Evolutionary conservation across 2,797 vertebrate genomes (phyloP).

Genomic region (Mus spretus): DNA sequence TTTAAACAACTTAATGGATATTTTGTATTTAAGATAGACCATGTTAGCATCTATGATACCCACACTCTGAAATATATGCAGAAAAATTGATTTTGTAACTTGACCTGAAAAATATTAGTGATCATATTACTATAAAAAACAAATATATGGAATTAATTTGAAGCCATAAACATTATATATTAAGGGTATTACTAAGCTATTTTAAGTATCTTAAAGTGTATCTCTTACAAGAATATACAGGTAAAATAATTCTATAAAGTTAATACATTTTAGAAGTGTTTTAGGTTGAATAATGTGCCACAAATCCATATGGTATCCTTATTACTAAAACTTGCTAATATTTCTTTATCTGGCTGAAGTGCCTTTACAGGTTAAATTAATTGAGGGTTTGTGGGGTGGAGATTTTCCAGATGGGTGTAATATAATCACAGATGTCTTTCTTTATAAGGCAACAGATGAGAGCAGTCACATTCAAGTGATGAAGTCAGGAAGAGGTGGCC

Average conservation of each 20-base stretch:
- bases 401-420: background rate
- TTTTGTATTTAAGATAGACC: background rate
- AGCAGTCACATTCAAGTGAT: background rate
- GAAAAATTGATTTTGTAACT: background rate
- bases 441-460: background rate
- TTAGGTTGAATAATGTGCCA: background rate
- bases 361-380: background rate
- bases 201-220: background rate
- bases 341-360: background rate
- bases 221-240: background rate
- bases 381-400: background rate
- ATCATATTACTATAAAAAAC: background rate
- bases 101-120: background rate
- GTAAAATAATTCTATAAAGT: background rate
- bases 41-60: background rate
- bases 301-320: background rate
- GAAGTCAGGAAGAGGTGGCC: background rate
- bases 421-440: background rate
- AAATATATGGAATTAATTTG: background rate
- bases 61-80: background rate
- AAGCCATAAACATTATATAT: too few relatives aligned
- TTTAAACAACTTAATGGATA: background rate
- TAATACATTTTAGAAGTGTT: background rate
- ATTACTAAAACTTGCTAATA: background rate
- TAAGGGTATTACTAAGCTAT: too few relatives aligned